A percentile compares a stretch with the other conserved stretches of the same genome.
phyloP scores from a whole-genome alignment of 2,113 vertebrate genomes.

The Pogona vitticeps region DNA sequence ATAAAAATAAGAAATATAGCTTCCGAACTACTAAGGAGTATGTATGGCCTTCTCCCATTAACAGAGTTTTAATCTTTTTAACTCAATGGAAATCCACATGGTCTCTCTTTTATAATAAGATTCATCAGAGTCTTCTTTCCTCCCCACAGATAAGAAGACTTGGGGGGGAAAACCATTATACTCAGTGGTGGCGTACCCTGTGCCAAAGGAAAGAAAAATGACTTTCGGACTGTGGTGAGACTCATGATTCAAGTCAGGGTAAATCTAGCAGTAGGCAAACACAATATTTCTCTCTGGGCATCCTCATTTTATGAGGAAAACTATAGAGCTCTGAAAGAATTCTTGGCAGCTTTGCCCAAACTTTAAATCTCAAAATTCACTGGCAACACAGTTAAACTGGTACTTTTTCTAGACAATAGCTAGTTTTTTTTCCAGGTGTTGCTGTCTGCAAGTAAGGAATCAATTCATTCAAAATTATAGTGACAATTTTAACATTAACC shows the following conservation, averaged over 20 bases:
- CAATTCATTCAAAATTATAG: not conserved
- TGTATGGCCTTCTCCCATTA: not conserved
- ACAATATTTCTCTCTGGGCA: too few relatives aligned
- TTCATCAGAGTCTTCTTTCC: not conserved
- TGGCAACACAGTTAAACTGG: not conserved
- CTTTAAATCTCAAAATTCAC: not conserved
- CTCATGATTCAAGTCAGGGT: not conserved
- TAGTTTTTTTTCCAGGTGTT: not conserved
- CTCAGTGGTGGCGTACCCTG: conserved; percentile 11
- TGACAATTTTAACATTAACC: not conserved
- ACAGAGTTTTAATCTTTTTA: not conserved
- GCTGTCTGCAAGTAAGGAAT: not conserved
- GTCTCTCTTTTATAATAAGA: conserved; percentile 7
- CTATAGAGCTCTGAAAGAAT: not conserved
- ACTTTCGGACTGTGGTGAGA: not conserved
- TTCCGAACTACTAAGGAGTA: not conserved
- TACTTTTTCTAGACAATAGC: not conserved
- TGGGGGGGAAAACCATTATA: not conserved
- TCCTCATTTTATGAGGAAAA: too few relatives aligned
- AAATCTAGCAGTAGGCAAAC: not conserved
- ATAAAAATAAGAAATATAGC: not conserved
- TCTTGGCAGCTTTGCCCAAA: not conserved
- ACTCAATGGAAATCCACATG: conserved; percentile 9
- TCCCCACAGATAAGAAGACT: not conserved
- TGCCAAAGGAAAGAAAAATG: not conserved